These are phyloP conservation scores for Myiotriccus ornatus DNA, from an alignment of 2,797 vertebrate genomes.

Conservation along the genomic window DNA sequence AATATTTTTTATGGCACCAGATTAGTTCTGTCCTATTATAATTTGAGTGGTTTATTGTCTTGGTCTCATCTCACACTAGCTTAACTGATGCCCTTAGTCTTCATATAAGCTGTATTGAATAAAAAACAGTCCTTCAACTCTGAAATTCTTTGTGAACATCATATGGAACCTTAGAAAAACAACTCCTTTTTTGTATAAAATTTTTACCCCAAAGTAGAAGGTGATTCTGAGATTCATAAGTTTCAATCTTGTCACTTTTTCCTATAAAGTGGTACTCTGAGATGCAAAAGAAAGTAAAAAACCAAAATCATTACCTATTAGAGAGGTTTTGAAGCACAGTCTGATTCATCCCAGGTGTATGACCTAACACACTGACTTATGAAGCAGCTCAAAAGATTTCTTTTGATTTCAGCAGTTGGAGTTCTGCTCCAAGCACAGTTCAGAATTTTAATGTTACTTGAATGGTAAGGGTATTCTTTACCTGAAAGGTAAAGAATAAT, in stretches of 20 bases:
- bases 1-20: not conserved
- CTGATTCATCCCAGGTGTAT: not conserved
- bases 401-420: not conserved
- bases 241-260: not conserved
- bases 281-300: not conserved
- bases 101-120: not conserved
- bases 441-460: not conserved
- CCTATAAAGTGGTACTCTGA: not conserved
- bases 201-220: not conserved
- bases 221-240: not conserved
- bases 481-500: not conserved
- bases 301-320: not conserved
- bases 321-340: slow-evolving; percentile 28
- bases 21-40: not conserved
- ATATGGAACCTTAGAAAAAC: not conserved
- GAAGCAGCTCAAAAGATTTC: not conserved
- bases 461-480: too few relatives aligned
- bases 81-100: not conserved
- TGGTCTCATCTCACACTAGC: not conserved
- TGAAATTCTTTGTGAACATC: not conserved
- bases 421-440: not conserved
- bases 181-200: not conserved
- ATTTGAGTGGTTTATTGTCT: not conserved
- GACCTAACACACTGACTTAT: not conserved
- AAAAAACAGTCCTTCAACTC: not conserved